These are phyloP conservation scores for Clunio marinus DNA, from an alignment of 2,888 invertebrate genomes.

Conservation along the genomic window DNA sequence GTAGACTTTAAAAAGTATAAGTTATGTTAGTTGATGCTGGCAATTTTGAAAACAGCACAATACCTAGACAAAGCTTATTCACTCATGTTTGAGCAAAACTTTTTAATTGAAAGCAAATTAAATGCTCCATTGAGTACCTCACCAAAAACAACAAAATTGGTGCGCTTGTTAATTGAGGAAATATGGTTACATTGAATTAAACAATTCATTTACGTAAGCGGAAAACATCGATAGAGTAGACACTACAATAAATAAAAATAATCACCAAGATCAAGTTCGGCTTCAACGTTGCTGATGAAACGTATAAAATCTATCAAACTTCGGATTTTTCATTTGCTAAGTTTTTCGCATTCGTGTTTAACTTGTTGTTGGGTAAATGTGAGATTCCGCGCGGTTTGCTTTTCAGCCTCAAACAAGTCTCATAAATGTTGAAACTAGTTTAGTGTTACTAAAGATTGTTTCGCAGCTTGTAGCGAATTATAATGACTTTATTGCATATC, in stretches of 20 bases:
- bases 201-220: slow-evolving; percentile 18
- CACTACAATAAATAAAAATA: background rate
- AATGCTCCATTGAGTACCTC: slow-evolving; percentile 29
- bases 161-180: slow-evolving; percentile 21
- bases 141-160: background rate
- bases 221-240: slow-evolving; percentile 3
- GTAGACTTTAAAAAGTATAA: background rate
- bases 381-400: too few relatives aligned
- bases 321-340: too few relatives aligned
- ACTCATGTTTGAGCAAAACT: background rate
- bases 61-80: background rate
- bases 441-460: slow-evolving; percentile 33
- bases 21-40: background rate
- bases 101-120: slow-evolving; percentile 37
- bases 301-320: too few relatives aligned
- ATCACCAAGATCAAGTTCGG: slow-evolving; percentile 30
- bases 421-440: slow-evolving; percentile 25
- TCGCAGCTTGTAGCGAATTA: background rate
- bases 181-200: background rate
- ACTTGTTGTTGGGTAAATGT: too few relatives aligned
- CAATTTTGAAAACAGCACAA: background rate
- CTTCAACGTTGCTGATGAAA: too few relatives aligned
- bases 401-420: slow-evolving; percentile 21
- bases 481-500: background rate
- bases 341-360: too few relatives aligned